Percentiles rank a stretch among this genome's conserved stretches.
phyloP scores from a whole-genome alignment of 2,888 invertebrate species.

The Spicauda simplicius region DNA sequence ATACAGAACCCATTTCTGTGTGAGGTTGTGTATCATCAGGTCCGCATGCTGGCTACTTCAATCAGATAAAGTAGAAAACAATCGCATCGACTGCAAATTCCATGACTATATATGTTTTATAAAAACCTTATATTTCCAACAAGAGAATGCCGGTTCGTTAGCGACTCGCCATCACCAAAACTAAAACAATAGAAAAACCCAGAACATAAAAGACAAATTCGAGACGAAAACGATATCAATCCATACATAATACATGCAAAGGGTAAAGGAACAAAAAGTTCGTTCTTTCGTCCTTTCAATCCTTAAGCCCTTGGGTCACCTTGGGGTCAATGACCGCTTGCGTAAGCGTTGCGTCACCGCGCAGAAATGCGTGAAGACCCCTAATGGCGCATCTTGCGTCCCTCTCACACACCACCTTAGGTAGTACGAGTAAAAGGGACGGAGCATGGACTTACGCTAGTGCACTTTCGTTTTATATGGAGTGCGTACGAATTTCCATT shows the following conservation, averaged over 20 bases:
- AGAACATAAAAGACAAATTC: constrained; percentile 3
- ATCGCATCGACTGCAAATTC: too few relatives aligned
- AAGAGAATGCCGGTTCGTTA: not conserved
- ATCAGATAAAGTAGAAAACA: too few relatives aligned
- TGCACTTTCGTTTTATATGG: constrained; percentile 43
- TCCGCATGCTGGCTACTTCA: too few relatives aligned
- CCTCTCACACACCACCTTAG: constrained; percentile 30
- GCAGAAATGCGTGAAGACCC: constrained; percentile 59
- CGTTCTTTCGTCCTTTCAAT: constrained; percentile 40
- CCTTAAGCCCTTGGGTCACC: constrained; percentile 60
- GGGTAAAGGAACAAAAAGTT: constrained; percentile 27
- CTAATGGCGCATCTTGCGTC: constrained; percentile 44
- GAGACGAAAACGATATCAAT: constrained; percentile 27
- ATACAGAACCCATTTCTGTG: too few relatives aligned
- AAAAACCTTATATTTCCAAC: too few relatives aligned
- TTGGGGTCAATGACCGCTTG: constrained; percentile 63
- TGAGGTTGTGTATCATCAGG: too few relatives aligned
- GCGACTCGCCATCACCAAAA: not conserved
- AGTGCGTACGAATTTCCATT: constrained; percentile 36
- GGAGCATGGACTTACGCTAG: constrained; percentile 34
- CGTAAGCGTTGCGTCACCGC: constrained; percentile 68
- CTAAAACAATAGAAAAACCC: not conserved
- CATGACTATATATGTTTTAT: too few relatives aligned
- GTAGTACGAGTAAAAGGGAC: constrained; percentile 41
- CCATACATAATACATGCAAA: constrained; percentile 29